Conservation (phyloP, 2,113 vertebrate species). For the Heptranchias perlo region DNA sequence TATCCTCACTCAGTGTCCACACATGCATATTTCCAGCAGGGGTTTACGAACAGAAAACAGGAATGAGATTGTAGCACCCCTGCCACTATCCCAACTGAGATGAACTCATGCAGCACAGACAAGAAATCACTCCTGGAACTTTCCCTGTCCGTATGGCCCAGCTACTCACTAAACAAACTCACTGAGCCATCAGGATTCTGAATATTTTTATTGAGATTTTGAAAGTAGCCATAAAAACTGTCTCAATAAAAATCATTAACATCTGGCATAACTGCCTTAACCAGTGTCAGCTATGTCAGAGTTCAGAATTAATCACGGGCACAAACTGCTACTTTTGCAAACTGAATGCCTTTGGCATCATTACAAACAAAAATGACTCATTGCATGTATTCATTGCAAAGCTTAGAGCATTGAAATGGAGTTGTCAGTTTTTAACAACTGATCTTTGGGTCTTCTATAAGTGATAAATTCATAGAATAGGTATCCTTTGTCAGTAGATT, state of each 20-base stretch:
- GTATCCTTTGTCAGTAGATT: constrained; percentile 5
- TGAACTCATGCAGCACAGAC: neutral
- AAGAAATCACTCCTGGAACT: neutral
- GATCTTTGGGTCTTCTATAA: neutral
- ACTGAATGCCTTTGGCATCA: neutral
- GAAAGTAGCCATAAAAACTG: neutral
- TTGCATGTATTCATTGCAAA: constrained; percentile 18
- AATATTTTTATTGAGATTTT: neutral
- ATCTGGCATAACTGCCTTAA: neutral
- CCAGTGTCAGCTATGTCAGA: neutral
- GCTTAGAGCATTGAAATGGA: neutral
- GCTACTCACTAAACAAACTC: neutral
- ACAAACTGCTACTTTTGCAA: neutral
- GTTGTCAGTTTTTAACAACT: neutral
- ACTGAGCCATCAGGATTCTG: neutral
- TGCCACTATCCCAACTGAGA: neutral
- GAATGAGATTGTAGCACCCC: neutral
- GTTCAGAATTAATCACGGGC: neutral
- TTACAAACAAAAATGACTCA: constrained; percentile 21
- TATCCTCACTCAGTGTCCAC: no score
- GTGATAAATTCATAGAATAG: neutral
- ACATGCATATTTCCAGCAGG: neutral
- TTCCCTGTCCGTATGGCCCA: neutral
- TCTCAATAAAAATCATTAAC: neutral
- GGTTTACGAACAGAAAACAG: neutral